phyloP scores from a whole-genome alignment of 23 tunicate genomes.

The Oikopleura albicans region DNA sequence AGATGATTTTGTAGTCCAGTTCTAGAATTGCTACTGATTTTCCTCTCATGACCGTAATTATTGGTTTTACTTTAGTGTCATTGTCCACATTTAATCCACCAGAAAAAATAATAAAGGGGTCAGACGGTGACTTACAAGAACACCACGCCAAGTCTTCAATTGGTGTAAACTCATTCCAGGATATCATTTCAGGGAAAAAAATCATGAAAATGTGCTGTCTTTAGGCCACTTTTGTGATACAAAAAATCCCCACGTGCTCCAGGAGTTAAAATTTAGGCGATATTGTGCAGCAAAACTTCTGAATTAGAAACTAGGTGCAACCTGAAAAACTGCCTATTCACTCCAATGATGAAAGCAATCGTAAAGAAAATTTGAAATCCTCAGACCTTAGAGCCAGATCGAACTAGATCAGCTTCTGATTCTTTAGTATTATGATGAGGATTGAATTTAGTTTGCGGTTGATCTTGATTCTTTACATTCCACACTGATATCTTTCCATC shows the following conservation, averaged over 20 bases:
- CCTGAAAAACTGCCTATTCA: too few species aligned
- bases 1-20: slow-evolving; percentile 51
- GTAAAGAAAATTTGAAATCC: neutral
- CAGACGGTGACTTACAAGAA: slow-evolving; percentile 16
- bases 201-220: too few species aligned
- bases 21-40: slow-evolving; percentile 35
- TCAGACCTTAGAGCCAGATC: neutral
- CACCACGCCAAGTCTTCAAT: neutral
- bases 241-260: too few species aligned
- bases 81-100: slow-evolving; percentile 28
- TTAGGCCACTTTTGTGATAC: too few species aligned
- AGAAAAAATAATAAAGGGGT: slow-evolving; percentile 45
- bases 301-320: too few species aligned
- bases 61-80: slow-evolving; percentile 19
- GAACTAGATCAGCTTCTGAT: neutral
- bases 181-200: too few species aligned
- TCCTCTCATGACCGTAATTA: slow-evolving; percentile 50
- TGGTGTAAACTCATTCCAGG: neutral
- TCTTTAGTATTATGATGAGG: slow-evolving; percentile 29
- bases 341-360: too few species aligned
- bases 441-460: slow-evolving; percentile 25
- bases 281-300: too few species aligned
- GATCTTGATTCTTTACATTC: slow-evolving; percentile 21
- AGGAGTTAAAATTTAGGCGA: too few species aligned
- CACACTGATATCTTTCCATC: slow-evolving; percentile 41